phyloP scores from a whole-genome alignment of 1,140 invertebrate genomes.

The Lasioglossum baleicum region DNA sequence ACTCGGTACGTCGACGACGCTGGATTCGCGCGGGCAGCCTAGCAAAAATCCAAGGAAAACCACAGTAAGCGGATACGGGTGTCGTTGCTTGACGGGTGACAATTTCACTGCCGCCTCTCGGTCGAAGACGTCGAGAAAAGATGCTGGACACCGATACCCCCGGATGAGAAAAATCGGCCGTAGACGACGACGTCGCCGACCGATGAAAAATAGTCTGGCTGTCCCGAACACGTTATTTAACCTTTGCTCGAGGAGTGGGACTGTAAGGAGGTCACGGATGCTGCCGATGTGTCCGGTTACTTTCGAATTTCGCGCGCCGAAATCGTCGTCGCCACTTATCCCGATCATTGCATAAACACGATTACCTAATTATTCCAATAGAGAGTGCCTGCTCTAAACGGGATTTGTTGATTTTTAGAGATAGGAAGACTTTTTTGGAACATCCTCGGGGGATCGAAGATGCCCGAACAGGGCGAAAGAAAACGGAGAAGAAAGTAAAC shows the following conservation, averaged over 20 bases:
- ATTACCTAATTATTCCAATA: no score
- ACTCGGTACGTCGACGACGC: not conserved
- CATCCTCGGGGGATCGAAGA: slow-evolving; percentile 2
- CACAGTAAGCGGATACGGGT: slow-evolving; percentile 59
- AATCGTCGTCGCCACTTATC: no score
- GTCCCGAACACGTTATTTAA: not conserved
- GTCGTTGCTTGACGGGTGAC: slow-evolving; percentile 53
- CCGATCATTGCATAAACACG: not conserved
- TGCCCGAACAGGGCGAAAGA: not conserved
- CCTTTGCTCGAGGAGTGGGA: not conserved
- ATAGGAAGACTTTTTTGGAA: no score
- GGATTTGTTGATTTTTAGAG: no score
- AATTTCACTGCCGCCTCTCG: slow-evolving; percentile 7
- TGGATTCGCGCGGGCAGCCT: slow-evolving; percentile 1
- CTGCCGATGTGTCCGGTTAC: not conserved
- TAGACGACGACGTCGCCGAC: no score
- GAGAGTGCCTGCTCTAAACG: no score
- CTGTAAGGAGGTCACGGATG: slow-evolving; percentile 21
- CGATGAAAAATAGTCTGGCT: not conserved
- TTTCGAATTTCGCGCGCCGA: slow-evolving; percentile 21
- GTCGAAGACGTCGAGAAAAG: not conserved
- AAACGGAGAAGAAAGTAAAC: slow-evolving; percentile 1
- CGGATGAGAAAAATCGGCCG: not conserved
- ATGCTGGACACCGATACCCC: not conserved
- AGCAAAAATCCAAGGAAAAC: slow-evolving; percentile 68